Percentiles rank a stretch among this genome's conserved stretches.
Evolutionary conservation across 1,140 invertebrate species (phyloP).

Genomic region (Drosophila ficusphila): DNA sequence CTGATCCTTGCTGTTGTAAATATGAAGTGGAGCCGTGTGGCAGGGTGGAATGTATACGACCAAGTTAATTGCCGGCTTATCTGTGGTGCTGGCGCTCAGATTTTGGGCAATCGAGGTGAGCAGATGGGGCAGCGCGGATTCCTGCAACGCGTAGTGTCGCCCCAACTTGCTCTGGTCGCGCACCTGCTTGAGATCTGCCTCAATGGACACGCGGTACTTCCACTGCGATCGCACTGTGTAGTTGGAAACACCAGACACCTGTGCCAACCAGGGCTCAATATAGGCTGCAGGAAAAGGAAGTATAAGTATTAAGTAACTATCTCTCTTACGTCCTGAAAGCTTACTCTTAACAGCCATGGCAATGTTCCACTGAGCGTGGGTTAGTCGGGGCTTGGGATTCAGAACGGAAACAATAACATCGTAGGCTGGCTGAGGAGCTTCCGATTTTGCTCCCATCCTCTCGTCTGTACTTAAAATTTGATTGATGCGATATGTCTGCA

Average conservation of each 20-base stretch:
- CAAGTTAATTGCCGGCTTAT: conserved; percentile 92
- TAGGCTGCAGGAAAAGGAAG: conserved; percentile 86
- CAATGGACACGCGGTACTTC: conserved; percentile 92
- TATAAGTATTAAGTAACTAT: neutral
- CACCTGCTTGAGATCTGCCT: conserved; percentile 87
- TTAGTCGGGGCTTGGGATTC: conserved; percentile 90
- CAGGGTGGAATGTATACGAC: conserved; percentile 92
- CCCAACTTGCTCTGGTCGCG: conserved; percentile 85
- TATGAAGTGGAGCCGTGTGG: conserved; percentile 89
- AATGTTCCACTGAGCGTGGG: conserved; percentile 89
- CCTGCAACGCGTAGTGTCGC: conserved; percentile 87
- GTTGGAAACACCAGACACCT: conserved; percentile 88
- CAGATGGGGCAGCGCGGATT: conserved; percentile 88
- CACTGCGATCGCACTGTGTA: conserved; percentile 94
- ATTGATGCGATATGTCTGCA: conserved; percentile 76
- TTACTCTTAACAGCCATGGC: conserved; percentile 86
- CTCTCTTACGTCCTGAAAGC: neutral
- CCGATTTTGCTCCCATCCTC: conserved; percentile 55
- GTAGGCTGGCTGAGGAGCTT: conserved; percentile 86
- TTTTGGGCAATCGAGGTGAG: conserved; percentile 94
- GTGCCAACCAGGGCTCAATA: conserved; percentile 89
- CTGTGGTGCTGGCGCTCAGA: conserved; percentile 91
- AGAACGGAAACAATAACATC: conserved; percentile 91
- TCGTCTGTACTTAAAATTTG: conserved; percentile 71
- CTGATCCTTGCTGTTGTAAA: conserved; percentile 86